Evolutionary conservation across 2,797 vertebrate species (phyloP).

Genomic region (Mormyrus hasselquistii): DNA sequence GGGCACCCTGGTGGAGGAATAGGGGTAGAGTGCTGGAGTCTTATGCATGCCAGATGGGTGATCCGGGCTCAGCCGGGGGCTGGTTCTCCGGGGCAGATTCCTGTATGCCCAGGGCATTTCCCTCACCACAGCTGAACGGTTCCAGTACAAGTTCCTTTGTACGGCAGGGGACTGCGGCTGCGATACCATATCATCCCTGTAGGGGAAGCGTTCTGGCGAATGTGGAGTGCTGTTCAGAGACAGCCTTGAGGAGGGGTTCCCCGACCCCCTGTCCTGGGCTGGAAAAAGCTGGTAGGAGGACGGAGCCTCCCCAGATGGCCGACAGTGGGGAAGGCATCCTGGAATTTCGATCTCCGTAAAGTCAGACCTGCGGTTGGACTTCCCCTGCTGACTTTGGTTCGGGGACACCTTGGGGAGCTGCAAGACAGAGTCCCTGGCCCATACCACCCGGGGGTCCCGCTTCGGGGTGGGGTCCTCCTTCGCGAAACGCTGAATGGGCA

Average conservation of each 20-base stretch:
- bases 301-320: slow-evolving; percentile 39
- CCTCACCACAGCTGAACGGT: slow-evolving; percentile 50
- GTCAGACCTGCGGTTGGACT: slow-evolving; percentile 57
- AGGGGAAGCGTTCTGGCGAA: slow-evolving; percentile 45
- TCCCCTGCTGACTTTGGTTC: slow-evolving; percentile 46
- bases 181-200: slow-evolving; percentile 36
- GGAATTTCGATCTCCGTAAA: slow-evolving; percentile 76
- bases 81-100: slow-evolving; percentile 42
- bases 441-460: slow-evolving; percentile 56
- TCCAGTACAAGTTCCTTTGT: slow-evolving; percentile 54
- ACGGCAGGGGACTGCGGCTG: slow-evolving; percentile 48
- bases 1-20: slow-evolving; percentile 39
- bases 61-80: slow-evolving; percentile 44
- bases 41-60: slow-evolving; percentile 31
- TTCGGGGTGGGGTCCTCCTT: slow-evolving; percentile 45
- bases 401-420: slow-evolving; percentile 67
- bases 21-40: slow-evolving; percentile 49
- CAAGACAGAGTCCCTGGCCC: slow-evolving; percentile 58
- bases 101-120: slow-evolving; percentile 38
- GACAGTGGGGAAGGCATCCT: slow-evolving; percentile 51
- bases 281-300: slow-evolving; percentile 73
- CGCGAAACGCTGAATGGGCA: slow-evolving; percentile 51
- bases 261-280: slow-evolving; percentile 47
- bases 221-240: slow-evolving; percentile 33
- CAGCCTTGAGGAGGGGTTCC: slow-evolving; percentile 38